phyloP scores from a whole-genome alignment of 2,797 vertebrate genomes.

The Benthosema pterotum region DNA sequence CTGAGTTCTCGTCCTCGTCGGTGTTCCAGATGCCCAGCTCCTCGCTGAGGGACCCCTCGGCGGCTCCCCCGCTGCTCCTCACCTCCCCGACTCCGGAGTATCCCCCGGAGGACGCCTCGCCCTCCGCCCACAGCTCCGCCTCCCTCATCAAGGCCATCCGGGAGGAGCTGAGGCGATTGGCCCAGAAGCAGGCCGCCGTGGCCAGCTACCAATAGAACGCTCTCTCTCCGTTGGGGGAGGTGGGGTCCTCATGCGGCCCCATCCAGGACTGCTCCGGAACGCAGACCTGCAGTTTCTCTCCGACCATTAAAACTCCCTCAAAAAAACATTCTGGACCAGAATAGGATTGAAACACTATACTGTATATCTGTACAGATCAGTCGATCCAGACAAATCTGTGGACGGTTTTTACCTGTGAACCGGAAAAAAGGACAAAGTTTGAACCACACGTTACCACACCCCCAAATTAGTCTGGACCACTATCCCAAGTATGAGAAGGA shows the following conservation, averaged over 20 bases:
- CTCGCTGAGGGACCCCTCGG: slow-evolving; percentile 85
- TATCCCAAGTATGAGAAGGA: slow-evolving; percentile 7
- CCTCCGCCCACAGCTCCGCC: slow-evolving; percentile 91
- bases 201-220: slow-evolving; percentile 85
- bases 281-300: slow-evolving; percentile 12
- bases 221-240: slow-evolving; percentile 26
- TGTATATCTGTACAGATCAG: neutral
- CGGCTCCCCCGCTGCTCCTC: slow-evolving; percentile 85
- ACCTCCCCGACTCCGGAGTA: slow-evolving; percentile 87
- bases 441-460: slow-evolving; percentile 13
- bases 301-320: neutral
- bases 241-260: no score
- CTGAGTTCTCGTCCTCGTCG: slow-evolving; percentile 91
- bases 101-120: slow-evolving; percentile 90
- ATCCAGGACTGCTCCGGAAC: slow-evolving; percentile 19
- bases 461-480: slow-evolving; percentile 36
- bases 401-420: slow-evolving; percentile 29
- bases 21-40: slow-evolving; percentile 94
- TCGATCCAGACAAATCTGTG: slow-evolving; percentile 26
- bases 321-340: no score
- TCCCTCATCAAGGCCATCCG: slow-evolving; percentile 98
- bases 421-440: slow-evolving; percentile 2
- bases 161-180: slow-evolving; percentile 95
- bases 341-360: slow-evolving; percentile 18
- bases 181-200: slow-evolving; percentile 91